Conservation (phyloP, 2,113 vertebrate species). For the Gallinago media region DNA sequence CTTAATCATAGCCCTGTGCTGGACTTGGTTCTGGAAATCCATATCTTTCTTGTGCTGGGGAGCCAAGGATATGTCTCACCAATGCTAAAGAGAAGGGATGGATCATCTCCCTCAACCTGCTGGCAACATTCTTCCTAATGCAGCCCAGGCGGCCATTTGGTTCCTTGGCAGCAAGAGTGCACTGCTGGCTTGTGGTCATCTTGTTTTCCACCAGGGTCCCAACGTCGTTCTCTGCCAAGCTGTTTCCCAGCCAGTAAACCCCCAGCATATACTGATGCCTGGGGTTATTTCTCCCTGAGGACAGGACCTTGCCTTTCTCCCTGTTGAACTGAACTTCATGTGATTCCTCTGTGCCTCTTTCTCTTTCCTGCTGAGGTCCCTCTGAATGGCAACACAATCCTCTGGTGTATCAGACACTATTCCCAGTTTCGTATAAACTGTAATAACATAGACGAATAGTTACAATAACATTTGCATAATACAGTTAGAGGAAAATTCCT, state of each 20-base stretch:
- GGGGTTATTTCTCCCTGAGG: not conserved
- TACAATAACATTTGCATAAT: not conserved
- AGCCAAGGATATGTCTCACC: not conserved
- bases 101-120: not conserved
- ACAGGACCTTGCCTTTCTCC: not conserved
- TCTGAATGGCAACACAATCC: not conserved
- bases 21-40: not conserved
- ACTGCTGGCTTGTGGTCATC: not conserved
- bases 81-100: rapidly evolving
- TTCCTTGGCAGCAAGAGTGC: not conserved
- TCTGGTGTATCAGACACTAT: not conserved
- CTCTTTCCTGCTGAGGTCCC: not conserved
- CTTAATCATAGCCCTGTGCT: not conserved
- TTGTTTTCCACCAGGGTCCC: not conserved
- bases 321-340: not conserved
- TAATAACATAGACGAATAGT: not conserved
- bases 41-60: not conserved
- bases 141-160: not conserved
- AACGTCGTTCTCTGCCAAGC: not conserved
- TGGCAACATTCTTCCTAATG: not conserved
- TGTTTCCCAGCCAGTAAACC: not conserved
- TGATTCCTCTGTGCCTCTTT: not conserved
- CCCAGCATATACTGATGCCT: not conserved
- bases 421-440: not conserved
- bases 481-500: not conserved